Evolutionary conservation across 2,888 invertebrate genomes (phyloP).

Genomic region (Dinocampus coccinellae): DNA sequence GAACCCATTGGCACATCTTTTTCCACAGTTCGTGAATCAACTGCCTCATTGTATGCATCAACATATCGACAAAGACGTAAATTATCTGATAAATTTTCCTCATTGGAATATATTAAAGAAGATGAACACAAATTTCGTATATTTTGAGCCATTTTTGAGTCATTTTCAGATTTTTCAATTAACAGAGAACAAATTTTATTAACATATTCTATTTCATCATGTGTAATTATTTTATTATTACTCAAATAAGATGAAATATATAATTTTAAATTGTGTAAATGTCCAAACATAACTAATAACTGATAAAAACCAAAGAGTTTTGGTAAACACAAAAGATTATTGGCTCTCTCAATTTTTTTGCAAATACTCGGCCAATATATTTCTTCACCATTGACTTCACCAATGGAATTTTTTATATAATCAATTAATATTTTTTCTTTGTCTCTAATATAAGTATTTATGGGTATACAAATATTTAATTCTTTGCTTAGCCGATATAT

Average conservation of each 20-base stretch:
- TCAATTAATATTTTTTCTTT: constrained; percentile 48
- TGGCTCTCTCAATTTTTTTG: constrained; percentile 48
- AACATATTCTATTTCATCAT: constrained; percentile 34
- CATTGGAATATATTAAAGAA: constrained; percentile 34
- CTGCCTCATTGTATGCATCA: constrained; percentile 35
- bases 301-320: constrained; percentile 45
- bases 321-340: constrained; percentile 48
- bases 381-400: constrained; percentile 27
- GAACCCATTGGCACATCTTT: constrained; percentile 12
- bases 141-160: constrained; percentile 29
- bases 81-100: background rate
- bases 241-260: constrained; percentile 22
- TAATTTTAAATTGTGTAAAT: constrained; percentile 46
- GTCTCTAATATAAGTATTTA: constrained; percentile 45
- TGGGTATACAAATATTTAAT: constrained; percentile 48
- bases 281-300: constrained; percentile 45
- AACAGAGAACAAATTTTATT: constrained; percentile 36
- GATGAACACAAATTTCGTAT: constrained; percentile 39
- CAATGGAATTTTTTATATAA: constrained; percentile 40
- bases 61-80: constrained; percentile 22
- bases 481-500: constrained; percentile 51
- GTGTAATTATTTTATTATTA: constrained; percentile 24
- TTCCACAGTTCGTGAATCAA: constrained; percentile 29
- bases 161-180: constrained; percentile 34
- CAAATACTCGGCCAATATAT: constrained; percentile 35